phyloP scores from a whole-genome alignment of 2,113 vertebrate species.

The Xyliphius kryptos region DNA sequence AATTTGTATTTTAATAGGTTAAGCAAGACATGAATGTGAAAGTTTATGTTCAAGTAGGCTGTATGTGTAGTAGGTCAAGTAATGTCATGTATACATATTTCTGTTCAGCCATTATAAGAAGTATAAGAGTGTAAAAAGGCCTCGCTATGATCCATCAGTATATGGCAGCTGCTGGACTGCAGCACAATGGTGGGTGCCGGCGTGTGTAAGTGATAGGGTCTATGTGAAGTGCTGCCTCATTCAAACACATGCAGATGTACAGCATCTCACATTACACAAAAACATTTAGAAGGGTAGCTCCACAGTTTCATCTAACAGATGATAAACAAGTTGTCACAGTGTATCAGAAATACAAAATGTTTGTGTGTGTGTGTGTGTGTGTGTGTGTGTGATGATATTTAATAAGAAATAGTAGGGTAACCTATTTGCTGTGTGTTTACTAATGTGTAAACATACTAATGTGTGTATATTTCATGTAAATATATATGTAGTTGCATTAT shows the following conservation, averaged over 20 bases:
- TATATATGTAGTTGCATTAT: no score
- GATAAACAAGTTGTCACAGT: no score
- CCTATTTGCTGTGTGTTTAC: no score
- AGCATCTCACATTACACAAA: conserved; percentile 41
- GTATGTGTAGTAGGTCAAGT: conserved; percentile 5
- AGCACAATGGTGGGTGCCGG: conserved; percentile 39
- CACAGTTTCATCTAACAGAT: conserved; percentile 18
- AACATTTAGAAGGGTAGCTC: no score
- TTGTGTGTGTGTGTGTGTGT: no score
- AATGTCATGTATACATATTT: conserved; percentile 6
- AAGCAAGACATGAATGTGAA: conserved; percentile 2
- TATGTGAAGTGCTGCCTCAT: conserved; percentile 37
- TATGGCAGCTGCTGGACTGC: conserved; percentile 20
- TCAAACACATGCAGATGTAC: conserved; percentile 42
- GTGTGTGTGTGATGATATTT: no score
- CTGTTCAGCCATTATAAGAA: conserved; percentile 4
- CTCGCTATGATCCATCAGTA: conserved; percentile 10
- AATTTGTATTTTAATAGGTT: background rate
- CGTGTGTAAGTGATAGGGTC: conserved; percentile 44
- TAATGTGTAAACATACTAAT: no score
- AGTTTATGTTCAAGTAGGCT: background rate
- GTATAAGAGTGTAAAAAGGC: conserved; percentile 8
- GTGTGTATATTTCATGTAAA: no score
- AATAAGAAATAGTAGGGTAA: no score
- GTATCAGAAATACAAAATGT: no score